Evolutionary conservation across 2,113 vertebrate genomes (phyloP), one percentile per base, ranked within the genome.

Genomic region (Nasalis larvatus): DNA sequence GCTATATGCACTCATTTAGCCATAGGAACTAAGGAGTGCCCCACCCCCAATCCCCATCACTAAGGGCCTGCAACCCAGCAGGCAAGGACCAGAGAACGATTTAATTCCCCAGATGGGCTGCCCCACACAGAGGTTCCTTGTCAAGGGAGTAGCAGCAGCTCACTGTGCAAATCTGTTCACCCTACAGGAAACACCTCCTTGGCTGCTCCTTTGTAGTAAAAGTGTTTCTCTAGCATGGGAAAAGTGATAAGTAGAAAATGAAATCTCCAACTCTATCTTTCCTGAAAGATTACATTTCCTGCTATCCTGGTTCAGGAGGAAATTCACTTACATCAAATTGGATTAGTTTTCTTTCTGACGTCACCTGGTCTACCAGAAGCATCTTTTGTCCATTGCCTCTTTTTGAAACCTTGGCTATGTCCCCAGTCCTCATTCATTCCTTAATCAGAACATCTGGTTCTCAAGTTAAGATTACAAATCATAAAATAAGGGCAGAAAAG

Each of bases 251-350:
- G 74, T 60, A 78, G 78, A 87, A 97, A 96, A 97, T 89, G n/a
- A 76, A 86, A 90, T 76, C 94, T 73, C 89, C 77, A 20, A 8
- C 37, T 80, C 73, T 23, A 0, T 93, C 88, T 88, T 92, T 97
- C 90, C 92, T 68, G 45, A 58, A 69, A 92, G 56, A 95, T 45
- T 68, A 83, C 90, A 86, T 92, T 96, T 97, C 97, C 96, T 97
- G 95, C 74, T 85, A n/a, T 81, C 37, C 92, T 66, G 89, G 25
- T 58, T 68, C 3, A 3, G 83, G 73, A 93, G 94, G 93, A 97
- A 98, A 97, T 94, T 92, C 97, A 96, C 91, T 97, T 95, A 94
- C 49, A 86, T 89, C 54, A 92, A 98, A 97, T 95, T 92, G 52
- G 58, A 97, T 97, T 97, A 83, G 13, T 37, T 47, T 58, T 94